Percentiles rank a stretch among this genome's conserved stretches.
Conservation (phyloP, 2,797 vertebrate species). For the Myoxocephalus aenaeus region DNA sequence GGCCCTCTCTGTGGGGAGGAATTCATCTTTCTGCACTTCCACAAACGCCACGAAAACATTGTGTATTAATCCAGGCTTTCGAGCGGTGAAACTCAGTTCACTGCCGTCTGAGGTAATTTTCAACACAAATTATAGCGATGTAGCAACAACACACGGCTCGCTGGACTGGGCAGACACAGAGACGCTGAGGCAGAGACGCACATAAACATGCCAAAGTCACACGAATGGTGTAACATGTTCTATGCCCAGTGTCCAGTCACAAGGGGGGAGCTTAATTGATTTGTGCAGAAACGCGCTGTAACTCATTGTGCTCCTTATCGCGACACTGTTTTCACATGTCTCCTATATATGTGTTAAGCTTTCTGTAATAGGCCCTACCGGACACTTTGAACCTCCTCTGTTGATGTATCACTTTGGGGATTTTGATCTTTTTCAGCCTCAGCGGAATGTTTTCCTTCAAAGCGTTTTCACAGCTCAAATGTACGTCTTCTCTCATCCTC, state of each 20-base stretch:
- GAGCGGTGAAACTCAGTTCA: conserved; percentile 21
- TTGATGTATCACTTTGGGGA: conserved; percentile 67
- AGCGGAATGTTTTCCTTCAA: conserved; percentile 69
- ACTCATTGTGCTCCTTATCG: conserved; percentile 49
- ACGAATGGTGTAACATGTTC: conserved; percentile 23
- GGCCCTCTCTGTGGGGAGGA: conserved; percentile 54
- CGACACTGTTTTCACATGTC: conserved; percentile 55
- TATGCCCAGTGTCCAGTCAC: conserved; percentile 18
- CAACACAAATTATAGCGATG: conserved; percentile 31
- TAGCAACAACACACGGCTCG: conserved; percentile 16
- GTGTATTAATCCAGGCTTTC: conserved; percentile 44
- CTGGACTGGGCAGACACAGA: conserved; percentile 22
- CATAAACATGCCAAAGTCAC: conserved; percentile 25
- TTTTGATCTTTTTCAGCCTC: conserved; percentile 58
- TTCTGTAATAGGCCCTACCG: conserved; percentile 42
- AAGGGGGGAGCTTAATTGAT: conserved; percentile 29
- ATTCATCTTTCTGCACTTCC: conserved; percentile 53
- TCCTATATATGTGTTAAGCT: conserved; percentile 51
- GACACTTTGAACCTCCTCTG: conserved; percentile 49
- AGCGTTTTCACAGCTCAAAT: conserved; percentile 63
- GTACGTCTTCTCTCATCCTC: conserved; percentile 35
- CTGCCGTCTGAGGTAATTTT: conserved; percentile 26
- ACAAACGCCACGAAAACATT: conserved; percentile 50
- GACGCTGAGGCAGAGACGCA: conserved; percentile 15
- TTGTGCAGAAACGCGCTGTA: conserved; percentile 22